phyloP scores from a whole-genome alignment of 2,888 invertebrate species.

The Aquatica leii region DNA sequence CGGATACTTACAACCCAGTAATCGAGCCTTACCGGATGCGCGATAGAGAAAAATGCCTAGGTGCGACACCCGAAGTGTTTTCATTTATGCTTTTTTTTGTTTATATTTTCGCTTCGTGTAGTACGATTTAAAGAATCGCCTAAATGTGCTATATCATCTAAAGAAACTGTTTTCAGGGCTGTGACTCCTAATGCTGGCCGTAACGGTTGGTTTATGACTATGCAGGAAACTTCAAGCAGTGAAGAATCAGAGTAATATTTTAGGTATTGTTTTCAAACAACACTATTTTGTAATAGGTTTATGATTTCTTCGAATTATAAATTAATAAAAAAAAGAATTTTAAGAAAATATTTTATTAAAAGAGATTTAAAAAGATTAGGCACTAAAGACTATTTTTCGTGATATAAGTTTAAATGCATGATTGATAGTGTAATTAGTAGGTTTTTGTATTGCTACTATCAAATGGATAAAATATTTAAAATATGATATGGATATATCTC shows the following conservation, averaged over 20 bases:
- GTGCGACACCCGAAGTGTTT: no score
- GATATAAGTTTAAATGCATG: no score
- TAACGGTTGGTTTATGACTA: slow-evolving; percentile 65
- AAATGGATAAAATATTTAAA: not conserved
- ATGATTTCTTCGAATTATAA: not conserved
- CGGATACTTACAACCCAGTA: no score
- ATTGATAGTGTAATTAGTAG: no score
- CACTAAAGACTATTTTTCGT: slow-evolving; percentile 1
- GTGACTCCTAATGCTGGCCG: slow-evolving; percentile 54
- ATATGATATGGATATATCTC: not conserved
- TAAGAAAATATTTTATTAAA: not conserved
- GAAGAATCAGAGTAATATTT: slow-evolving; percentile 47
- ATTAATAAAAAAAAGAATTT: not conserved
- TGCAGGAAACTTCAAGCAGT: slow-evolving; percentile 64
- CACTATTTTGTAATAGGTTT: not conserved
- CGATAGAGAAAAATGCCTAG: no score
- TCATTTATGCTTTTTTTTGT: no score
- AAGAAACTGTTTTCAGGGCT: slow-evolving; percentile 38
- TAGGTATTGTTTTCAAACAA: not conserved
- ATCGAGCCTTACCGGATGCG: no score
- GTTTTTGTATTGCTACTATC: not conserved
- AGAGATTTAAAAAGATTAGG: not conserved
- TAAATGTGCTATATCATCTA: no score
- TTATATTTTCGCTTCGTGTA: no score
- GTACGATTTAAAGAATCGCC: no score